Conservation (phyloP, 2,888 invertebrate species). For the Aphidius colemani region DNA sequence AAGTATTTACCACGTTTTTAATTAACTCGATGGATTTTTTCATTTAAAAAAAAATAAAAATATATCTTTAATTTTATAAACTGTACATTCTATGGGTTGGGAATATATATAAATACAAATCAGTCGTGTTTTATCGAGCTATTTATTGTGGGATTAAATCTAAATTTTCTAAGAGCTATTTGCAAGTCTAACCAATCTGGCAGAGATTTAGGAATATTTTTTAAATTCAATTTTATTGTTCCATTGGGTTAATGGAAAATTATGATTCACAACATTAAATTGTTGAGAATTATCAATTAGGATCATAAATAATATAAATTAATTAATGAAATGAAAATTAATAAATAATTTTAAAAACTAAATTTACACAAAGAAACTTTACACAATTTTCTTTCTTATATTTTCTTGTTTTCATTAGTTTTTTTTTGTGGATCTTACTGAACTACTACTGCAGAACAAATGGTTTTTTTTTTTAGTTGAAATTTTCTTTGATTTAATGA, state of each 20-base stretch:
- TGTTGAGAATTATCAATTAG: neutral
- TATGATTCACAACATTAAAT: neutral
- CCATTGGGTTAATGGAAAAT: neutral
- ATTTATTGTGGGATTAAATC: too few species aligned
- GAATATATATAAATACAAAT: neutral
- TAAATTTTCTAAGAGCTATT: slow-evolving; percentile 1
- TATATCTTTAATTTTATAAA: neutral
- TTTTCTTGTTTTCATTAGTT: neutral
- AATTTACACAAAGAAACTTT: too few species aligned
- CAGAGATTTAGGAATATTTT: slow-evolving; percentile 30
- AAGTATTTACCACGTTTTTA: slow-evolving; percentile 4
- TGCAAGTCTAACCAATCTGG: slow-evolving; percentile 48
- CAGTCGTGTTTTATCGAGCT: slow-evolving; percentile 18
- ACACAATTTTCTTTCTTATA: too few species aligned
- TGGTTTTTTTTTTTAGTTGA: neutral
- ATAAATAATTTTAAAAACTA: neutral
- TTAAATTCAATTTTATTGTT: neutral
- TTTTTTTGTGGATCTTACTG: neutral
- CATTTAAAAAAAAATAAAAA: neutral
- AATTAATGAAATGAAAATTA: neutral
- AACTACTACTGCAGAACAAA: neutral
- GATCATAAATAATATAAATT: neutral
- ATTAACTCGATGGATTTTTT: neutral
- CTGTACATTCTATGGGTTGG: neutral
- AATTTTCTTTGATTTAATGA: neutral